These are phyloP conservation scores for Thripadectes ignobilis DNA, from an alignment of 2,797 vertebrate species.

Conservation along the genomic window DNA sequence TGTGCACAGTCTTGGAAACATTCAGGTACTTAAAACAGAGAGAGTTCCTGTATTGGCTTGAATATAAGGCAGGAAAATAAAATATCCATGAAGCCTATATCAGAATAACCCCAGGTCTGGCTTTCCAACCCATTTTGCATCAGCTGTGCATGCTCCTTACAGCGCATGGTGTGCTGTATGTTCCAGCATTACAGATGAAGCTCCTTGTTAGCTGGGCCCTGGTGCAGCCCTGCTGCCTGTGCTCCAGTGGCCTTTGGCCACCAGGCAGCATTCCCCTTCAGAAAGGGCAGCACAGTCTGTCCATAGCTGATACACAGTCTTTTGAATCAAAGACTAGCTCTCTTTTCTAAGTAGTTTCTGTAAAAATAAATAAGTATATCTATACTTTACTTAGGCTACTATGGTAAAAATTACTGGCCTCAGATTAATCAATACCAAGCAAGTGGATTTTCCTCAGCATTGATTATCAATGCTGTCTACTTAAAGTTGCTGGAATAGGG, in stretches of 20 bases:
- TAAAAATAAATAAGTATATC: background rate
- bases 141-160: background rate
- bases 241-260: background rate
- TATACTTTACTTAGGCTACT: background rate
- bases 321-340: background rate
- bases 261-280: background rate
- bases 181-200: accelerated
- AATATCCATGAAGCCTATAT: background rate
- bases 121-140: background rate
- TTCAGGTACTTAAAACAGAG: conserved; percentile 1
- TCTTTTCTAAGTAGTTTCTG: background rate
- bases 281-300: background rate
- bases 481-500: background rate
- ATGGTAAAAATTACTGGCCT: background rate
- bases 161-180: background rate
- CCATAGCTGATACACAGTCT: background rate
- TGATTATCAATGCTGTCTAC: background rate
- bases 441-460: background rate
- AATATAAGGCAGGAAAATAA: background rate
- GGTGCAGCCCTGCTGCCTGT: background rate
- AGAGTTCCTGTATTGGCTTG: background rate
- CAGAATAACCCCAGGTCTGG: background rate
- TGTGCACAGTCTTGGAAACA: conserved; percentile 11
- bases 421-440: background rate
- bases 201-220: background rate